Evolutionary conservation across 2,797 vertebrate species (phyloP), one percentile per base, ranked within the genome.

Genomic region (Pseudochromis fuscus): DNA sequence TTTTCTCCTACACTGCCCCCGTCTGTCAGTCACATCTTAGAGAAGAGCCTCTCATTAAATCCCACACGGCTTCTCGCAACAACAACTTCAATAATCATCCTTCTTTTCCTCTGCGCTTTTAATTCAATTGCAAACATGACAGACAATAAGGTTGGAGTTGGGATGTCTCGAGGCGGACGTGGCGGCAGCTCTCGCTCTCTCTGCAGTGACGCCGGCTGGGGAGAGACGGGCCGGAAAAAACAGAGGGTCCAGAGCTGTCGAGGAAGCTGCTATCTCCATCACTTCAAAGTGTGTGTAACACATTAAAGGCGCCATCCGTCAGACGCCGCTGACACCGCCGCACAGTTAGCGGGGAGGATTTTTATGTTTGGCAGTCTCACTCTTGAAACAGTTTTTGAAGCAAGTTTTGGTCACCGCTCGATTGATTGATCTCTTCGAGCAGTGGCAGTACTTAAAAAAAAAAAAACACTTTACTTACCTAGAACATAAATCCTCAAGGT

Each of bases 161-260:
- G 77, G 81, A 87, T 77, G 81, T 85, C 73, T 86, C 71, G 58
- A 75, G 74, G 81, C 80, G 27, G 51, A 45, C 16, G 59, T 13
- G 3, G 62, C 59, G 18, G 19, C 13, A 7, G 15, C 35, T 52
- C 30, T 45, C 12, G 42, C 33, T 38, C 19, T 46, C 28, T 67
- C 23, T 49, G 57, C 69, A 24, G 25, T 27, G 50, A 67, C 28
- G 50, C 67, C 10, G 33, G 64, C 72, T 75, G 78, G 70, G n/a
- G 81, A 84, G 81, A 86, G 78, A 85, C 35, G 40, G 73, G 75
- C 87, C 75, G 61, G 84, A 89, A 89, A 89, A 89, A 88, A 84
- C 87, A 81, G 75, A 76, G 71, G 79, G 83, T 83, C 85, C 78
- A 80, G 71, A 88, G 85, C 88, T 90, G 88, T 88, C 82, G 58